A percentile compares a stretch with the other conserved stretches of the same genome.
These are phyloP conservation scores for Eueides isabella DNA, from an alignment of 1,140 invertebrate genomes.

Conservation along the genomic window DNA sequence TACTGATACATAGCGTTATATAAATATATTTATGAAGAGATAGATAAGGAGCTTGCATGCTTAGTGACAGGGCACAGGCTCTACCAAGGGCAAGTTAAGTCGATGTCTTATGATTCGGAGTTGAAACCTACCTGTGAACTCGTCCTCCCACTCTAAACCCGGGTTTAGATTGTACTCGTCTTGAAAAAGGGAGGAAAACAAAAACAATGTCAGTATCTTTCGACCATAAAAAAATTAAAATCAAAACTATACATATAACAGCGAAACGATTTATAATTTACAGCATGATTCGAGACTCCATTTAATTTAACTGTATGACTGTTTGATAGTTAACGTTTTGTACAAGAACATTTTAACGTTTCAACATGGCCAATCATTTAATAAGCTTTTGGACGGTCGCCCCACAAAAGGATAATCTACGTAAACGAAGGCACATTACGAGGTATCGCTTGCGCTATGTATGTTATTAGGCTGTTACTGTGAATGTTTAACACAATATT, in stretches of 20 bases:
- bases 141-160: conserved; percentile 99
- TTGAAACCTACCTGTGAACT: conserved; percentile 98
- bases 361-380: neutral
- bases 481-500: conserved; percentile 21
- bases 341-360: neutral
- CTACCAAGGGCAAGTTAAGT: conserved; percentile 75
- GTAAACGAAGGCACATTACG: neutral
- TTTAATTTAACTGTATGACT: conserved; percentile 59
- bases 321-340: neutral
- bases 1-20: conserved; percentile 75
- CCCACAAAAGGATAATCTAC: neutral
- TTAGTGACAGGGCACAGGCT: conserved; percentile 77
- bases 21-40: conserved; percentile 65
- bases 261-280: conserved; percentile 72
- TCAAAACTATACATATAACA: conserved; percentile 72
- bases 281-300: conserved; percentile 61
- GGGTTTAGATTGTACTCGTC: conserved; percentile 99
- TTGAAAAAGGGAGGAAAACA: conserved; percentile 92
- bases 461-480: neutral
- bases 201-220: conserved; percentile 84
- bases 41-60: conserved; percentile 74
- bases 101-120: conserved; percentile 73
- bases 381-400: neutral
- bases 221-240: conserved; percentile 66
- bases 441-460: neutral